Conservation (phyloP, 92 coral and sea anemone genomes). For the Palythoa grandis region DNA sequence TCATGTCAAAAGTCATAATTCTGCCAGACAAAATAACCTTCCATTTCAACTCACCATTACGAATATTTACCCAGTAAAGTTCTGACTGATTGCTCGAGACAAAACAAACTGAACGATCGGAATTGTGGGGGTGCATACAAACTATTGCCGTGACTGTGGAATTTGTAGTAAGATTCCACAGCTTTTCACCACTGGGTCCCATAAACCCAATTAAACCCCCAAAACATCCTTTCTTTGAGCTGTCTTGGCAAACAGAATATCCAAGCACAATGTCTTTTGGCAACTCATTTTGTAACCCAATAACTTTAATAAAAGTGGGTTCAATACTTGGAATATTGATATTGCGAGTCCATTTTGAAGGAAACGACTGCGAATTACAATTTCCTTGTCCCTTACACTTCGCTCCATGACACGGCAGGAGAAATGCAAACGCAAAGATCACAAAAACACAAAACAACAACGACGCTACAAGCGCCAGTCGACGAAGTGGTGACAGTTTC, state of each 20-base stretch:
- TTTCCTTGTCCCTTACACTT: constrained; percentile 61
- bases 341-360: constrained; percentile 61
- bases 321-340: constrained; percentile 61
- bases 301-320: constrained; percentile 4
- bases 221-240: background rate
- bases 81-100: constrained; percentile 7
- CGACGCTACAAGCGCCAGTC: constrained; percentile 75
- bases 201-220: constrained; percentile 3
- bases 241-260: constrained; percentile 29
- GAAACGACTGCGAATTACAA: constrained; percentile 43
- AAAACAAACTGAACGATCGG: background rate
- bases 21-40: constrained; percentile 29
- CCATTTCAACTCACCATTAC: constrained; percentile 68
- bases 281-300: background rate
- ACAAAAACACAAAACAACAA: constrained; percentile 81
- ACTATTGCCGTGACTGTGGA: constrained; percentile 2
- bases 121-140: background rate
- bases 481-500: constrained; percentile 51
- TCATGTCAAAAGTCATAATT: constrained; percentile 54
- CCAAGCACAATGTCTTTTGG: background rate
- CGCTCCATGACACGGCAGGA: constrained; percentile 79
- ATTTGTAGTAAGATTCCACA: constrained; percentile 15
- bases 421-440: constrained; percentile 83
- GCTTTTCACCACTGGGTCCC: background rate
- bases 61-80: background rate